A percentile compares a stretch with the other conserved stretches of the same genome.
phyloP scores from a whole-genome alignment of 1,140 invertebrate genomes.

The Bombyx mandarina region DNA sequence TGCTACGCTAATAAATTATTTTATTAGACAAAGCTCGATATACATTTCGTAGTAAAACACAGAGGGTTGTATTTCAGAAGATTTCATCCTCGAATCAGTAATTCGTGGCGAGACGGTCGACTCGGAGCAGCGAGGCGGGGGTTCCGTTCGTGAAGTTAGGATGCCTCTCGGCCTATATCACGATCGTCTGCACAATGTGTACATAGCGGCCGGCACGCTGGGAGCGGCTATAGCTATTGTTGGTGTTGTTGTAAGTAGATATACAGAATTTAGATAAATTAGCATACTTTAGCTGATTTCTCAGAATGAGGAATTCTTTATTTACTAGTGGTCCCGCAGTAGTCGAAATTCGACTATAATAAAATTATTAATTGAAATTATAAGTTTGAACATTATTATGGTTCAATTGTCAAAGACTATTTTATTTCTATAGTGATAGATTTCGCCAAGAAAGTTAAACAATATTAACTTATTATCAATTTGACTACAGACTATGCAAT shows the following conservation, averaged over 20 bases:
- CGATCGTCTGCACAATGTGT: conserved; percentile 80
- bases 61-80: conserved; percentile 59
- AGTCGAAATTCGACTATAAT: too few species aligned
- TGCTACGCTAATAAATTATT: neutral
- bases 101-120: conserved; percentile 70
- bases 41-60: neutral
- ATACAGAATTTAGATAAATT: too few species aligned
- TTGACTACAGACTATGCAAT: too few species aligned
- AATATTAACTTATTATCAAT: too few species aligned
- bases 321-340: too few species aligned
- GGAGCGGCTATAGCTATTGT: conserved; percentile 79
- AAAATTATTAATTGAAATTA: too few species aligned
- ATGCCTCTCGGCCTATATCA: conserved; percentile 76
- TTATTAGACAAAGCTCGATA: neutral
- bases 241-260: conserved; percentile 74
- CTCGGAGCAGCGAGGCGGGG: conserved; percentile 47
- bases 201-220: conserved; percentile 80
- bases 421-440: too few species aligned
- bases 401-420: too few species aligned
- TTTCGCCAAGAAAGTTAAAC: too few species aligned
- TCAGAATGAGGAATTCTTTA: too few species aligned
- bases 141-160: conserved; percentile 66
- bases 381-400: too few species aligned
- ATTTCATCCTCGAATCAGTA: conserved; percentile 77
- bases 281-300: too few species aligned